phyloP scores from a whole-genome alignment of 2,888 invertebrate genomes.

The Leucophora obtusa region DNA sequence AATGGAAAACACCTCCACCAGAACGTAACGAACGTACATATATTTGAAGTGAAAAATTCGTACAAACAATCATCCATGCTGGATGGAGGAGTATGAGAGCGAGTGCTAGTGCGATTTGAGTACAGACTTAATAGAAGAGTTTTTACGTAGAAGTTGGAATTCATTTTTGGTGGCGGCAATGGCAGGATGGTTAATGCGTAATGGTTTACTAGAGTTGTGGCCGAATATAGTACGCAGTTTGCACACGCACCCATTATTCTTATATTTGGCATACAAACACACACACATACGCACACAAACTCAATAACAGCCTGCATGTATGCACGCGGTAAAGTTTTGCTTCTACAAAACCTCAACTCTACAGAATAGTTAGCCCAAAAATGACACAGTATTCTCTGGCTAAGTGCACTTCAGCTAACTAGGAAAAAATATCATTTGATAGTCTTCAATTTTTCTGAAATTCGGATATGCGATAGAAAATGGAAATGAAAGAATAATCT shows the following conservation, averaged over 20 bases:
- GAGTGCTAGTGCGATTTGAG: conserved; percentile 33
- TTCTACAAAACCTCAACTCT: conserved; percentile 37
- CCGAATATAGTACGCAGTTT: conserved; percentile 72
- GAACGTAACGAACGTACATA: conserved; percentile 40
- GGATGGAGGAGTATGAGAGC: conserved; percentile 35
- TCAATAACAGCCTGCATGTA: conserved; percentile 4
- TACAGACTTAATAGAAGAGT: conserved; percentile 22
- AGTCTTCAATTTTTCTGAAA: too few species aligned
- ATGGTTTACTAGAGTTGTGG: conserved; percentile 58
- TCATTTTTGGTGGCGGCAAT: conserved; percentile 44
- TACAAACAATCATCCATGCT: conserved; percentile 35
- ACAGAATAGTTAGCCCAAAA: conserved; percentile 19
- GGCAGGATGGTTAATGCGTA: conserved; percentile 22
- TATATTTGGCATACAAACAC: conserved; percentile 23
- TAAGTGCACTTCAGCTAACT: too few species aligned
- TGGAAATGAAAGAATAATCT: too few species aligned
- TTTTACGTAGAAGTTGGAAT: conserved; percentile 46
- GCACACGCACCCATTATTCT: conserved; percentile 74
- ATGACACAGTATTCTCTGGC: too few species aligned
- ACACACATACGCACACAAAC: conserved; percentile 10
- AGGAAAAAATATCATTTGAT: too few species aligned
- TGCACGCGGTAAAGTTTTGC: conserved; percentile 37
- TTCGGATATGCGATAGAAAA: too few species aligned
- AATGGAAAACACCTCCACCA: conserved; percentile 55
- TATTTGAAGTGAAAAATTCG: too few species aligned